These are phyloP conservation scores for Bubo scandiacus DNA, from an alignment of 2,113 vertebrate species.

Conservation along the genomic window DNA sequence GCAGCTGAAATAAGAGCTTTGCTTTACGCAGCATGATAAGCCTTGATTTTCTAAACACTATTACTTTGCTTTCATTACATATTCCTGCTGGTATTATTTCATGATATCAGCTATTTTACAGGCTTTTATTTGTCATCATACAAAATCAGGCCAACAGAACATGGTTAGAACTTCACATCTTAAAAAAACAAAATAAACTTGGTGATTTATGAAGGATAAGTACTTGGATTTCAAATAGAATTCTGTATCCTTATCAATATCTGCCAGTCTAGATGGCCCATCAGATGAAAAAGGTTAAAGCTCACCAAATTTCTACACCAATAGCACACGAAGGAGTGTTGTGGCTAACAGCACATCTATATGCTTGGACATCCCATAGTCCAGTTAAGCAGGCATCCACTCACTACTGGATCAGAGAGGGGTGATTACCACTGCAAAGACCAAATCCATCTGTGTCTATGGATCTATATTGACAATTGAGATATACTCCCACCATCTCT, in stretches of 20 bases:
- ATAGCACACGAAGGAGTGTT: background rate
- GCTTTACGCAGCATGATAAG: slow-evolving; percentile 24
- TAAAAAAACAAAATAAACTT: background rate
- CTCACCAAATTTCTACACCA: background rate
- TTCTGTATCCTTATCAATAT: background rate
- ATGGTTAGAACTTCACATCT: background rate
- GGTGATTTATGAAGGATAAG: background rate
- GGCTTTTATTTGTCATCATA: background rate
- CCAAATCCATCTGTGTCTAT: background rate
- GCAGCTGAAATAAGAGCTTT: slow-evolving; percentile 23
- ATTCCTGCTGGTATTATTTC: slow-evolving; percentile 9
- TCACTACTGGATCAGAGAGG: background rate
- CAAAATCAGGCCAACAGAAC: background rate
- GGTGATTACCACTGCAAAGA: background rate
- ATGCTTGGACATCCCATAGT: background rate
- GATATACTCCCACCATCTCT: background rate
- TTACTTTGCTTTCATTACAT: slow-evolving; percentile 34
- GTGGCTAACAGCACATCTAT: background rate
- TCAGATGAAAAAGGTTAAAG: background rate
- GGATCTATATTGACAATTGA: background rate
- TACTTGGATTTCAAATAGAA: background rate
- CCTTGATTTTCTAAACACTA: slow-evolving; percentile 40
- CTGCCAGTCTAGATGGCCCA: background rate
- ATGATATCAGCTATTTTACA: background rate
- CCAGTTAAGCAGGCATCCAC: background rate